Base-by-base conservation (phyloP, 2,888 invertebrate species). In the Ryuthela nishihirai region DNA sequence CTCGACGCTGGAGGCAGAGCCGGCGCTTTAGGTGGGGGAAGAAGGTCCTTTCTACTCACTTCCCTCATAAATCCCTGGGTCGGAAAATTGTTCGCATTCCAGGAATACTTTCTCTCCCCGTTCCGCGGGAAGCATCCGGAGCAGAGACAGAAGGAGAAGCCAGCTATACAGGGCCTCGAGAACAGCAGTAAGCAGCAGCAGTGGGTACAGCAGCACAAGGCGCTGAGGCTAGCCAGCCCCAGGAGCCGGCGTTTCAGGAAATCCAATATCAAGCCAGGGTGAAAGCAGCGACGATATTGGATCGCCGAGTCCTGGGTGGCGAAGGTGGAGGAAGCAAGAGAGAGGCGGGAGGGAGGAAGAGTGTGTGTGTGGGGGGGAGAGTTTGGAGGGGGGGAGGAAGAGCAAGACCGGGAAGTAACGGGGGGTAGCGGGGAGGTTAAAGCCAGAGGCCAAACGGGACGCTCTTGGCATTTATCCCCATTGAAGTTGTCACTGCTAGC, bases 21-120 rank as follows among this genome's bases (percentile, higher is more conserved):
- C 54, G 23, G 40, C 21, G 40, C 45, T 34, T 39, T n/a, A n/a
- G n/a, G n/a, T n/a, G 17, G 34, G 34, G 17, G 15, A 10, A 10
- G 42, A n/a, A 40, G 40, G 24, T 26, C 18, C 60, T 54, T 39
- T 25, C 47, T 41, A 40, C 18, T 32, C 45, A 39, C 32, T 50
- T 50, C 49, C 49, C 60, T 60, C 61, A 62, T 62, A 62, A 52
- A 62, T 62, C 61, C 55, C 55, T 47, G 55, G 61, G 39, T 43
- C 42, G 52, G 61, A 62, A 62, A 62, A 62, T 62, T 55, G 61
- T 62, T 62, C 55, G 54, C 54, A 62, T 62, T 62, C 61, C 61
- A 40, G 55, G 18, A 47, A 62, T 55, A 55, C 54, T 62, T 62
- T 62, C 55, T 52, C 61, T 43, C 47, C 26, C 47, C 50, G 48